Evolutionary conservation across 1,140 invertebrate genomes (phyloP), one percentile per base, ranked within the genome.

Genomic region (Aricia agestis): DNA sequence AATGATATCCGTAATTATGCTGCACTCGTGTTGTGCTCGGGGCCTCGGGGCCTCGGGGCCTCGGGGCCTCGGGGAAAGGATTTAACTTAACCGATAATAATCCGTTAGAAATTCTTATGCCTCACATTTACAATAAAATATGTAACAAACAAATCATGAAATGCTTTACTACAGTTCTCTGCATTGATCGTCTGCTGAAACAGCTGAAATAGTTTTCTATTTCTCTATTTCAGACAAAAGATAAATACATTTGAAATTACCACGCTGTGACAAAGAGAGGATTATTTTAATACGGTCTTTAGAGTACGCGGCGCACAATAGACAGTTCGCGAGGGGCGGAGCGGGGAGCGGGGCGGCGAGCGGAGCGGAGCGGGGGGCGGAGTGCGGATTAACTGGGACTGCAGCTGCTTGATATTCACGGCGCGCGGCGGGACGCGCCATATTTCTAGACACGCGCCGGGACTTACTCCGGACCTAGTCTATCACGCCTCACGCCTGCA

Each of bases 341-440:
- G 42, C 32, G 63, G 66, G 59, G 15, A 32, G 42, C 32, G 63
- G 66, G 59, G 10, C 31, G 42, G 65, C 68, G 58, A 63, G 68
- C 71, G 45, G 45, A 52, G 11, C 10, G 45, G 45, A 52, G 45
- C 45, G 45, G 45, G 45, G 45, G 13, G 45, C 45, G 45, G 45
- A 52, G 45, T 52, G 10, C 45, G 74, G 74, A 80, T 75, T 76
- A 80, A 71, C 71, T 72, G 42, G 74, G 71, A 70, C 67, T 73
- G 68, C 71, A 73, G n/a, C 76, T 78, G 66, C 67, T 81, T 81
- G 74, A 76, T 70, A 81, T 81, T 81, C 80, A 78, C 67, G 61
- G 61, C 52, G 73, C 71, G 76, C 73, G 58, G 57, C 66, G 25
- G n/a, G 58, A 52, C 71, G 67, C 71, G 71, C 36, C 32, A 57